These are phyloP conservation scores for Ageneiosus marmoratus DNA, from an alignment of 2,113 vertebrate genomes.

Conservation along the genomic window DNA sequence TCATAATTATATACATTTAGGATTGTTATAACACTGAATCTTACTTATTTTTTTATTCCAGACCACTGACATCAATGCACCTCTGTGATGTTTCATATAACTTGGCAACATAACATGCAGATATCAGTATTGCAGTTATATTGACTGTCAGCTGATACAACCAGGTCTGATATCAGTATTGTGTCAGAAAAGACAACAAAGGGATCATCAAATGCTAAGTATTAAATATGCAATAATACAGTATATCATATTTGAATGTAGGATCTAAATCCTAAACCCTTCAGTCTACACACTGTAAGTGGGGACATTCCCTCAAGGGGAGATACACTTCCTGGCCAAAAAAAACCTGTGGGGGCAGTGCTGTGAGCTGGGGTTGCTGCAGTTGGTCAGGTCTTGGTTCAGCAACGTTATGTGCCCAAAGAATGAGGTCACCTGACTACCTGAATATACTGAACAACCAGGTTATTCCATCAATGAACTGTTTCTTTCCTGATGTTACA, in stretches of 20 bases:
- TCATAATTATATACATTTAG: not conserved
- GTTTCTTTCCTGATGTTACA: no score
- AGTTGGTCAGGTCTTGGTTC: no score
- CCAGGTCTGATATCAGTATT: not conserved
- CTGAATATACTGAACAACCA: no score
- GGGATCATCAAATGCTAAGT: not conserved
- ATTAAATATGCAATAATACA: not conserved
- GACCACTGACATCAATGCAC: not conserved
- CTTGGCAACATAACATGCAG: not conserved
- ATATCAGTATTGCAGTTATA: not conserved
- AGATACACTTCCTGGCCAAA: no score
- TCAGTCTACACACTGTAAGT: not conserved
- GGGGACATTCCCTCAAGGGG: not conserved
- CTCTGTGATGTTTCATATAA: not conserved
- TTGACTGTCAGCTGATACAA: not conserved
- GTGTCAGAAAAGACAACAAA: conserved; percentile 9
- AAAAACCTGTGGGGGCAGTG: no score
- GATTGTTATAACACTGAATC: not conserved
- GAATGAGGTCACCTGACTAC: no score
- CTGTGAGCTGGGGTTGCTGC: no score
- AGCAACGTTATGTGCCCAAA: no score
- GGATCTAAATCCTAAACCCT: not conserved
- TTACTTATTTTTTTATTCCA: not conserved
- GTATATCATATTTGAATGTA: no score
- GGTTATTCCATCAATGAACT: no score